These are phyloP conservation scores for Dinothrombium tinctorium DNA, from an alignment of 1,140 invertebrate species.

Conservation along the genomic window DNA sequence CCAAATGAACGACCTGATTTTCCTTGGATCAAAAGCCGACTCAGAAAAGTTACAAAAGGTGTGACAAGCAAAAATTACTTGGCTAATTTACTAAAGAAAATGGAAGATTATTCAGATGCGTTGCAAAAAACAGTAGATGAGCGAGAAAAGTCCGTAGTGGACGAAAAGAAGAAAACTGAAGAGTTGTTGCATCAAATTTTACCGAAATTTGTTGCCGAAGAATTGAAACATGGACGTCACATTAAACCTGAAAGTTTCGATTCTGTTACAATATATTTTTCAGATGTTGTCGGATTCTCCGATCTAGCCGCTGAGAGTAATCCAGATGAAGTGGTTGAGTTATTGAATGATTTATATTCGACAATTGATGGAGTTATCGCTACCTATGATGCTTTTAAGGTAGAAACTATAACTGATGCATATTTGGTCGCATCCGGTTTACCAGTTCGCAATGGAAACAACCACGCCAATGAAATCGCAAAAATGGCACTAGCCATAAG, in stretches of 20 bases:
- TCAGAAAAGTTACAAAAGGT: conserved; percentile 11
- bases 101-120: conserved; percentile 96
- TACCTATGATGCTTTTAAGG: no score
- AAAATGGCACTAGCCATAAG: conserved; percentile 68
- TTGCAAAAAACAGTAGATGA: conserved; percentile 82
- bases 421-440: conserved; percentile 56
- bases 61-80: conserved; percentile 41
- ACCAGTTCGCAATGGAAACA: conserved; percentile 28
- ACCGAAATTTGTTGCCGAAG: conserved; percentile 38
- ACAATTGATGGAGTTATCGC: no score
- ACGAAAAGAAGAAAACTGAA: conserved; percentile 90
- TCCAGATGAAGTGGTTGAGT: conserved; percentile 41
- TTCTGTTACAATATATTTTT: conserved; percentile 24
- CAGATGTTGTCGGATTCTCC: conserved; percentile 90
- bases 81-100: conserved; percentile 82
- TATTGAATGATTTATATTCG: conserved; percentile 22
- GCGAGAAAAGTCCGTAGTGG: conserved; percentile 76
- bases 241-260: conserved; percentile 29
- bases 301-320: conserved; percentile 78
- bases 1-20: conserved; percentile 56
- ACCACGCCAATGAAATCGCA: conserved; percentile 33
- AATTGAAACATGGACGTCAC: conserved; percentile 10
- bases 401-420: conserved; percentile 91
- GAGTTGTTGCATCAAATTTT: conserved; percentile 80
- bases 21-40: conserved; percentile 35